phyloP scores from a whole-genome alignment of 2,113 vertebrate genomes.

The Neodontobutis hainanensis region DNA sequence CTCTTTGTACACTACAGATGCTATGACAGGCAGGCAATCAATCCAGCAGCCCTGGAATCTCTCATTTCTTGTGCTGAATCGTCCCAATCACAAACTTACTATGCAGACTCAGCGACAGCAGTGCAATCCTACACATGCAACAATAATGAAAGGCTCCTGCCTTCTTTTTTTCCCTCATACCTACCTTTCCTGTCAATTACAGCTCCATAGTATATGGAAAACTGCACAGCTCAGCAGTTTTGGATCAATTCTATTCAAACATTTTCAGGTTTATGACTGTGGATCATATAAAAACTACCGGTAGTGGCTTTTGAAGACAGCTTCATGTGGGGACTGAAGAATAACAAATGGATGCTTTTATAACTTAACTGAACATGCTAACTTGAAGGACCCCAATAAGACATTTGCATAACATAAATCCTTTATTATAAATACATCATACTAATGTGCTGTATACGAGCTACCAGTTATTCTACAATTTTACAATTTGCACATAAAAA shows the following conservation, averaged over 20 bases:
- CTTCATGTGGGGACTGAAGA: conserved; percentile 53
- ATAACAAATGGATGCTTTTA: conserved; percentile 61
- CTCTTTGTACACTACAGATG: conserved; percentile 26
- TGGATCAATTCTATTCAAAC: conserved; percentile 39
- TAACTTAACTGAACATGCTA: conserved; percentile 57
- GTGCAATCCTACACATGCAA: conserved; percentile 51
- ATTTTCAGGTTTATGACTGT: conserved; percentile 55
- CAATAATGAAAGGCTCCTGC: conserved; percentile 49
- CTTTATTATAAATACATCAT: not conserved
- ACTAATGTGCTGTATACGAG: too few species aligned
- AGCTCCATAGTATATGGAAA: conserved; percentile 46
- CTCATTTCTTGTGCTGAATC: conserved; percentile 44
- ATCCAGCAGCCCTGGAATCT: conserved; percentile 37
- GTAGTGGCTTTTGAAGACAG: conserved; percentile 46
- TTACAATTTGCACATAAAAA: not conserved
- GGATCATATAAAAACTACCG: conserved; percentile 58
- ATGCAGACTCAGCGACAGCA: conserved; percentile 58
- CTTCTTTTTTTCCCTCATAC: conserved; percentile 42
- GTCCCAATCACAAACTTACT: conserved; percentile 45
- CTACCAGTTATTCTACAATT: conserved; percentile 21
- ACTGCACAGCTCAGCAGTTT: conserved; percentile 63
- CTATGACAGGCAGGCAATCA: conserved; percentile 44
- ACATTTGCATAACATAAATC: conserved; percentile 14
- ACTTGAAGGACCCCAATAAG: conserved; percentile 38
- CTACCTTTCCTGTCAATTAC: conserved; percentile 68